Conservation (phyloP, 2,797 vertebrate genomes). For the Spinibarbus caldwelli region DNA sequence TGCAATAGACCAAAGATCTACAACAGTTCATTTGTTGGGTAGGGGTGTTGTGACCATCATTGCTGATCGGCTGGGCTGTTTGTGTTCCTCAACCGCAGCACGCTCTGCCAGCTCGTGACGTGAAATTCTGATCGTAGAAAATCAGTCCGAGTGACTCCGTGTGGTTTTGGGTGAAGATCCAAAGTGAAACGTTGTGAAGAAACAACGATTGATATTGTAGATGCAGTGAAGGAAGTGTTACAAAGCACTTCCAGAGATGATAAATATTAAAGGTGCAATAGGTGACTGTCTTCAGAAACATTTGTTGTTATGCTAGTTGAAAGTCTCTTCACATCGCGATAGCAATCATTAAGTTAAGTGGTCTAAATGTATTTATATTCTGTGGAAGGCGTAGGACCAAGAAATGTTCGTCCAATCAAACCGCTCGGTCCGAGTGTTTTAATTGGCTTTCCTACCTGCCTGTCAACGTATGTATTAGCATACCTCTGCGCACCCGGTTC, state of each 20-base stretch:
- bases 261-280: no score
- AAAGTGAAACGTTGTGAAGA: background rate
- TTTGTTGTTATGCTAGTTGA: no score
- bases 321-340: no score
- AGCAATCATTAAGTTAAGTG: no score
- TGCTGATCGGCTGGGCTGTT: background rate
- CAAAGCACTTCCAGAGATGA: constrained; percentile 26
- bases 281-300: no score
- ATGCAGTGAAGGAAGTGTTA: background rate
- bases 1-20: background rate
- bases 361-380: no score
- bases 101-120: background rate
- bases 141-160: background rate
- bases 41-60: background rate
- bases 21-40: constrained; percentile 8
- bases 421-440: no score
- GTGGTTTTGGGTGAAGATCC: constrained; percentile 2
- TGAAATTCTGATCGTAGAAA: background rate
- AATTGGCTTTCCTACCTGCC: no score
- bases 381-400: no score
- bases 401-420: no score
- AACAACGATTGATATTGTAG: background rate
- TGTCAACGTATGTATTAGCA: no score
- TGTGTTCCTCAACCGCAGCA: background rate
- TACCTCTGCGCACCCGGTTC: no score